Percentiles rank a stretch among this genome's conserved stretches.
These are phyloP conservation scores for Cerceris rybyensis DNA, from an alignment of 2,888 invertebrate genomes.

Conservation along the genomic window DNA sequence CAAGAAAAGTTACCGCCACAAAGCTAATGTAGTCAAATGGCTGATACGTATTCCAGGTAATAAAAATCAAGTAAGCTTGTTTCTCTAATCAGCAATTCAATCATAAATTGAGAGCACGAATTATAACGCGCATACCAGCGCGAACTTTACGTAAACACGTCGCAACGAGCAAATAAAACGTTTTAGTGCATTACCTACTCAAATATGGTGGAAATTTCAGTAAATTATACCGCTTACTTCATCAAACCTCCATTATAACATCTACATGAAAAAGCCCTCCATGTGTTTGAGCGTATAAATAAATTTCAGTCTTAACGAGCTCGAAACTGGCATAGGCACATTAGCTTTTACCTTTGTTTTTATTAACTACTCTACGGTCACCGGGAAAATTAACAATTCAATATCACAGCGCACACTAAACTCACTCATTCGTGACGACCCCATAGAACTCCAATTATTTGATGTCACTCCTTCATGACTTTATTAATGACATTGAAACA, in stretches of 20 bases:
- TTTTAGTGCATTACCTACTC: neutral
- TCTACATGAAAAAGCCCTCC: neutral
- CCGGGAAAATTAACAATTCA: slow-evolving; percentile 21
- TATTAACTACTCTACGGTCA: neutral
- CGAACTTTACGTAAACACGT: neutral
- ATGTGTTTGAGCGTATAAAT: neutral
- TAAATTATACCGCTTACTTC: neutral
- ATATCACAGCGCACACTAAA: neutral
- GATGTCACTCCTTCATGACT: neutral
- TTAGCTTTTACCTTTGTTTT: slow-evolving; percentile 12
- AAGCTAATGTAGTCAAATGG: too few relatives aligned
- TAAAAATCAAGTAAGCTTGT: neutral
- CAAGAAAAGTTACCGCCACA: too few relatives aligned
- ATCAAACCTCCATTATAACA: neutral
- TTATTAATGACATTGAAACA: neutral
- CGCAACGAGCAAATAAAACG: neutral
- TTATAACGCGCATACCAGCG: neutral
- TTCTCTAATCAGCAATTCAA: neutral
- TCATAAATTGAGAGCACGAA: neutral
- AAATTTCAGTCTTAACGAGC: slow-evolving; percentile 29
- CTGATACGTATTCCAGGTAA: neutral
- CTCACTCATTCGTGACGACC: neutral
- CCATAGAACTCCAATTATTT: neutral
- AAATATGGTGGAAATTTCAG: neutral
- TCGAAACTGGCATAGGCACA: slow-evolving; percentile 5